A percentile compares a stretch with the other conserved stretches of the same genome.
These are phyloP conservation scores for Columbina picui DNA, from an alignment of 2,113 vertebrate species.

Conservation along the genomic window DNA sequence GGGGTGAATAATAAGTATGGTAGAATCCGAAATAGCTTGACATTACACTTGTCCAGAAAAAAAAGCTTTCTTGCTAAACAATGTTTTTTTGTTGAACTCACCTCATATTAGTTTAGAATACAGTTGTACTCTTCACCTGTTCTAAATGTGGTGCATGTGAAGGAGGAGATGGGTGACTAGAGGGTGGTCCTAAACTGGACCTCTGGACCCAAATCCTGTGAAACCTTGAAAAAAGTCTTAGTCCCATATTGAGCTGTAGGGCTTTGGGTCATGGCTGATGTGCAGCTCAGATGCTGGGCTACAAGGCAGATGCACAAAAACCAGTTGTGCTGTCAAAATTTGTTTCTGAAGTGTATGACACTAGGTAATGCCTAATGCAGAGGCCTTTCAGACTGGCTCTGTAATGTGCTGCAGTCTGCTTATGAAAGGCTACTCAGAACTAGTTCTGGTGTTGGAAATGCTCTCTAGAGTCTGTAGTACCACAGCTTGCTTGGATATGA, in stretches of 20 bases:
- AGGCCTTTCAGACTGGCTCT: not conserved
- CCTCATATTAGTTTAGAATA: not conserved
- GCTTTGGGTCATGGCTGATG: not conserved
- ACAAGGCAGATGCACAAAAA: not conserved
- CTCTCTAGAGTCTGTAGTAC: not conserved
- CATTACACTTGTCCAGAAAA: not conserved
- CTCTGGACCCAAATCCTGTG: not conserved
- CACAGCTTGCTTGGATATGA: not conserved
- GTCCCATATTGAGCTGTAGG: not conserved
- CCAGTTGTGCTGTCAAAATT: not conserved
- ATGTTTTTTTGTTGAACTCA: not conserved
- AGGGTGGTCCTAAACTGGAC: not conserved
- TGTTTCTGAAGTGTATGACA: not conserved
- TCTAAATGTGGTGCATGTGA: not conserved
- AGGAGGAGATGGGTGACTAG: not conserved
- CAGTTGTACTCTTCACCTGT: not conserved
- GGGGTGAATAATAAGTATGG: not conserved
- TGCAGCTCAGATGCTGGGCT: not conserved
- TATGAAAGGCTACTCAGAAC: not conserved
- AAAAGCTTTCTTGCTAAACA: not conserved
- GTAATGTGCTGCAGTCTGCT: rapidly evolving
- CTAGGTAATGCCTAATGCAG: not conserved
- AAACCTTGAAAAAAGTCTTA: not conserved
- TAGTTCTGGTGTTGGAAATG: not conserved
- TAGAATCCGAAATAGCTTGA: not conserved